These are phyloP conservation scores for Rotaria macrura DNA, from an alignment of 2,888 invertebrate species.

Conservation along the genomic window DNA sequence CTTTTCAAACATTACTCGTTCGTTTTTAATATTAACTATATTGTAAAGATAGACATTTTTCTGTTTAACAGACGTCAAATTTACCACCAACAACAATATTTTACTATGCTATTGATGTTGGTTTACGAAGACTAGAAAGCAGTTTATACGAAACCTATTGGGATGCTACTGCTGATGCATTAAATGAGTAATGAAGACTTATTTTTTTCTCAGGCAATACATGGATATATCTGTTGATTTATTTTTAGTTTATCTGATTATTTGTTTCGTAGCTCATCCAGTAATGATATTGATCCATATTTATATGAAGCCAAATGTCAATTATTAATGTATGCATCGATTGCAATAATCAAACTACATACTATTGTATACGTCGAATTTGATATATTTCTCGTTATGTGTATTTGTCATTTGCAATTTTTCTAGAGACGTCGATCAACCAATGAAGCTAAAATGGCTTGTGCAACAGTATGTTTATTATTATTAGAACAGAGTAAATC, in stretches of 20 bases:
- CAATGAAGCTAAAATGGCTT: not conserved
- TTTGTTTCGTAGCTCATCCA: not conserved
- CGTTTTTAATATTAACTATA: not conserved
- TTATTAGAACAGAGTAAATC: not conserved
- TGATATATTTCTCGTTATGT: not conserved
- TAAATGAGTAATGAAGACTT: not conserved
- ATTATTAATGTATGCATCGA: not conserved
- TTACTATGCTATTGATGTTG: conserved; percentile 1
- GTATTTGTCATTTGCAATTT: too few species aligned
- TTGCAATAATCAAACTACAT: not conserved
- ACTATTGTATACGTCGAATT: not conserved
- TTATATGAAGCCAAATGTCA: conserved; percentile 10
- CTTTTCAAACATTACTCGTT: conserved; percentile 4
- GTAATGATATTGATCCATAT: not conserved
- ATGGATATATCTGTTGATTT: not conserved
- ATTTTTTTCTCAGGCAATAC: not conserved
- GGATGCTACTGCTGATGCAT: not conserved
- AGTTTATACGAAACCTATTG: conserved; percentile 3
- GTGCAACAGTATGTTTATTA: not conserved
- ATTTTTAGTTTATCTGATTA: not conserved
- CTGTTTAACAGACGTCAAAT: not conserved
- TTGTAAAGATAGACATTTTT: not conserved
- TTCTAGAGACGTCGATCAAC: conserved; percentile 4
- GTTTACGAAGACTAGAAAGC: not conserved
- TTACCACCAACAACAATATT: not conserved